phyloP scores from a whole-genome alignment of 2,797 vertebrate species.

The Acanthurus lineatus region DNA sequence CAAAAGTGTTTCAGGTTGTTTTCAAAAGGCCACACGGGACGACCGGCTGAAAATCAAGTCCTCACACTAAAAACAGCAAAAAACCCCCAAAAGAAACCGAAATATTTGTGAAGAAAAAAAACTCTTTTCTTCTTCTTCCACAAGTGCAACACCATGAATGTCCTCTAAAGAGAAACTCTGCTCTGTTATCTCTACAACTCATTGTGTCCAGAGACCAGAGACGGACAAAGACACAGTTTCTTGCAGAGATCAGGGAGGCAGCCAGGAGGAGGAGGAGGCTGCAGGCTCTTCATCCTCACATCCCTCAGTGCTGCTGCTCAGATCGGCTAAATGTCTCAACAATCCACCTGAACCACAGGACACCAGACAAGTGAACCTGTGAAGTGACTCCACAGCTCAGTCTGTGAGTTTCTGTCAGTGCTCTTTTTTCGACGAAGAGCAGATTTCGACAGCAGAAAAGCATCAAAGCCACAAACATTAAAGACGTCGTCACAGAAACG shows the following conservation, averaged over 20 bases:
- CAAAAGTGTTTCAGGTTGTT: too few relatives aligned
- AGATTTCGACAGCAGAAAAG: too few relatives aligned
- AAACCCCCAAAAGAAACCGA: background rate
- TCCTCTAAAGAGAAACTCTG: background rate
- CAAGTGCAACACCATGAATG: background rate
- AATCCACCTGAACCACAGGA: background rate
- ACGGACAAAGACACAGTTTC: background rate
- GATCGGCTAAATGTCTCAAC: background rate
- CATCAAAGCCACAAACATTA: too few relatives aligned
- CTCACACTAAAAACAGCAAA: too few relatives aligned
- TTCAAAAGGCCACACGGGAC: too few relatives aligned
- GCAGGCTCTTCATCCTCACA: background rate
- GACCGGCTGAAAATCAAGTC: too few relatives aligned
- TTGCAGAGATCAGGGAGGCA: background rate
- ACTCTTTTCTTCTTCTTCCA: background rate
- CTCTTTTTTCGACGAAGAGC: too few relatives aligned
- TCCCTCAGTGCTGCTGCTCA: background rate
- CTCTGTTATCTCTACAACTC: background rate
- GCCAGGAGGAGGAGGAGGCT: background rate
- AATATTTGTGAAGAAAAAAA: background rate
- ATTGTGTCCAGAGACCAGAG: background rate
- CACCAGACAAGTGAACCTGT: too few relatives aligned
- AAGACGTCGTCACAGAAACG: too few relatives aligned
- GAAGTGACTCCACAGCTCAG: too few relatives aligned
- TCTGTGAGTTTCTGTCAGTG: too few relatives aligned